A percentile compares a stretch with the other conserved stretches of the same genome.
phyloP scores from a whole-genome alignment of 2,888 invertebrate species.

The Anthrax anthrax region DNA sequence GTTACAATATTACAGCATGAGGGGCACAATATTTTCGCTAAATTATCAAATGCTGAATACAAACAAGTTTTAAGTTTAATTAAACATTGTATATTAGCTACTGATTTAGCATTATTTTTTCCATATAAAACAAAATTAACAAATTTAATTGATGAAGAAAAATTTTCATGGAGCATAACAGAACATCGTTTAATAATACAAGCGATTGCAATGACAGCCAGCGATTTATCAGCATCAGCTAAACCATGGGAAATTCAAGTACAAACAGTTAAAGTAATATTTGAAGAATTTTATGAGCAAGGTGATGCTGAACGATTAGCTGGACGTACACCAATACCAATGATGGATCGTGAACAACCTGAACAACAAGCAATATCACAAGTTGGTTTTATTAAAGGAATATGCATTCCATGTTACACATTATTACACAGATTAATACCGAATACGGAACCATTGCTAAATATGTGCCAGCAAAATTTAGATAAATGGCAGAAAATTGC shows the following conservation, averaged over 20 bases:
- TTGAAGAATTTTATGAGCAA: conserved; percentile 69
- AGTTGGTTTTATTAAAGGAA: conserved; percentile 64
- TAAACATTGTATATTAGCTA: conserved; percentile 71
- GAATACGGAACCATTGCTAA: conserved; percentile 50
- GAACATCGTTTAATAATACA: conserved; percentile 56
- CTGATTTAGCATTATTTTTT: conserved; percentile 70
- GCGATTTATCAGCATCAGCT: conserved; percentile 68
- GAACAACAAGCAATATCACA: conserved; percentile 63
- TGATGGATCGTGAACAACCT: conserved; percentile 64
- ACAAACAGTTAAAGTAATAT: conserved; percentile 66
- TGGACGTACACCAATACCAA: conserved; percentile 58
- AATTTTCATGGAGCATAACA: conserved; percentile 48
- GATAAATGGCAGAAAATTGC: conserved; percentile 41
- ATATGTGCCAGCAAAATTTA: conserved; percentile 50
- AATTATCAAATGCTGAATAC: conserved; percentile 55
- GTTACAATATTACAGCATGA: conserved; percentile 74
- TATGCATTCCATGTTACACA: conserved; percentile 68
- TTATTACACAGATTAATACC: conserved; percentile 54
- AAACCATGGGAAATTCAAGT: conserved; percentile 75
- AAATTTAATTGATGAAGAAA: conserved; percentile 36
- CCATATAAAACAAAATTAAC: conserved; percentile 53
- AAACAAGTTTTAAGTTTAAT: conserved; percentile 61
- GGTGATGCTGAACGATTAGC: conserved; percentile 55
- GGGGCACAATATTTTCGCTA: conserved; percentile 71
- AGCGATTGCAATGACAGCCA: conserved; percentile 70